Evolutionary conservation across 2,888 invertebrate species (phyloP), one percentile per base, ranked within the genome.

Genomic region (Latrodectus hesperus): DNA sequence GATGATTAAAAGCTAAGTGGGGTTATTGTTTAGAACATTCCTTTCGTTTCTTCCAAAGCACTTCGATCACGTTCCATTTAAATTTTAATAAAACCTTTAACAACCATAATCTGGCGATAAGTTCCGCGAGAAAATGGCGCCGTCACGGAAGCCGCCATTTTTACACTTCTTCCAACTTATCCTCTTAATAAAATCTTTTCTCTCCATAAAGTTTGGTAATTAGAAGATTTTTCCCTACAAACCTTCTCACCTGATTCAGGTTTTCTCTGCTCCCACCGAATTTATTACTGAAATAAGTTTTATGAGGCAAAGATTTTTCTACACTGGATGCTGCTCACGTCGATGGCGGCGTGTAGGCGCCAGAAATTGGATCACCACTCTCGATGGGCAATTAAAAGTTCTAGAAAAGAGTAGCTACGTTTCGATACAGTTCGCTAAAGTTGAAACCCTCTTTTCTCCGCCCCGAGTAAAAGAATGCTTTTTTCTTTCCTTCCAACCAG

Each of bases 311-410:
- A 26, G 17, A 11, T 10, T 73, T 84, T 77, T 84, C 84, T 72
- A 72, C 74, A 74, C 22, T 16, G 17, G 16, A 83, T 85, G 65
- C 85, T 22, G 11, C 74, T 79, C 85, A 85, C 85, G 85, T 85
- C 70, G 71, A 79, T 52, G n/a, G 49, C 26, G 51, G 73, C 52
- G 17, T 65, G n/a, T 60, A 16, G 60, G 53, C 38, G 55, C 65
- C 70, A 65, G 81, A 81, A 77, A 81, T 87, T 87, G 72, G 81
- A 87, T 81, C 76, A 76, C 38, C 38, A 11, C 60, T n/a, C 70
- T 78, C 67, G 55, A 70, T 60, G 38, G 70, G 78, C 86, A 87
- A 87, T 87, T 87, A 87, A 87, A 87, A 81, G 81, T 87, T 87
- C 72, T 16, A n/a, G 10, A 11, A 53, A 52, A 26, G 68, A 12